A percentile compares a stretch with the other conserved stretches of the same genome.
Conservation (phyloP, 2,113 vertebrate genomes). For the Chaetodon trifascialis region DNA sequence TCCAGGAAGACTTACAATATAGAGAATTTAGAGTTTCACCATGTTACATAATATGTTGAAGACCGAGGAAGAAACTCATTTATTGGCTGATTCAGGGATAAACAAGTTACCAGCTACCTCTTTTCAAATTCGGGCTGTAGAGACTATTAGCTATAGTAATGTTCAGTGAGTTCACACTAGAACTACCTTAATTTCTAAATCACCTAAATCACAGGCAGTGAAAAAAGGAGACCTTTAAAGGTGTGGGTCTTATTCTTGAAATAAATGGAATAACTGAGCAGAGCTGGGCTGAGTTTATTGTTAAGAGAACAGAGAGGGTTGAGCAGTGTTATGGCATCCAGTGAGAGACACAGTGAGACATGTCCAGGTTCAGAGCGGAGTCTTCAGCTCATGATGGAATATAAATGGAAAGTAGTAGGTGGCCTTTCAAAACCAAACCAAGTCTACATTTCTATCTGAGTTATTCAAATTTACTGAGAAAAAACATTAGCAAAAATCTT, state of each 20-base stretch:
- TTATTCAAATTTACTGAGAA: background rate
- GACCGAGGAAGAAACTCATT: background rate
- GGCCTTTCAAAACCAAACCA: background rate
- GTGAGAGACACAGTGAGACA: background rate
- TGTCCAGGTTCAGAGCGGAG: background rate
- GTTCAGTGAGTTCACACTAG: background rate
- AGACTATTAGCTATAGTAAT: background rate
- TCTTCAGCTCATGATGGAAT: background rate
- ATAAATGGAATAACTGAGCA: background rate
- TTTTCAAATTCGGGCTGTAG: background rate
- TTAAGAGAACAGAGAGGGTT: background rate
- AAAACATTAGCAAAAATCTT: background rate
- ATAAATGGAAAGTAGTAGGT: slow-evolving; percentile 6
- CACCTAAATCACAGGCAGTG: background rate
- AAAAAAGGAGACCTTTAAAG: background rate
- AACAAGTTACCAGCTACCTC: background rate
- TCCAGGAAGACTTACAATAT: background rate
- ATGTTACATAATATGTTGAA: background rate
- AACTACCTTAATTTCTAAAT: slow-evolving; percentile 10
- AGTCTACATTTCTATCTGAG: slow-evolving; percentile 13
- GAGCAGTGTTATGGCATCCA: background rate
- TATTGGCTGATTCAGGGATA: background rate
- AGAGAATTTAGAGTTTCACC: background rate
- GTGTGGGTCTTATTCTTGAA: background rate
- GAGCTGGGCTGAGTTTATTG: background rate